Evolutionary conservation across 2,113 vertebrate genomes (phyloP), one percentile per base, ranked within the genome.

Genomic region (Ammodytes marinus): DNA sequence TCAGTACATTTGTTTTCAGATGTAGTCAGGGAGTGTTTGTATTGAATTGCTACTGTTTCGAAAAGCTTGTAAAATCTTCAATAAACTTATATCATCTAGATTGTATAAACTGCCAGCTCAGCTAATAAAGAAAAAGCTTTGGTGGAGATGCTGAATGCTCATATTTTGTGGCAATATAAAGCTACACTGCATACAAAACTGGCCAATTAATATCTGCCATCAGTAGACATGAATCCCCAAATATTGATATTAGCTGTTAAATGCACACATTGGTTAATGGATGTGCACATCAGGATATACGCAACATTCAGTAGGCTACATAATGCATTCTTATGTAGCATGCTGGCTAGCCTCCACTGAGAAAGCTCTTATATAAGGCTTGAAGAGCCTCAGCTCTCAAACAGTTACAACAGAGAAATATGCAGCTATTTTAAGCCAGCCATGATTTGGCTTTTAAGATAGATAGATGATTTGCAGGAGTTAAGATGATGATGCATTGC

Each of bases 291-390:
- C 68, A 39, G 1, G 4, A 49, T 10, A 49, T 10, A 8, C 8
- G 52, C 4, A 46, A 8, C 59, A 52, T 54, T 9, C n/a, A 13
- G 55, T 42, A 15, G 52, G 39, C 27, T 27, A 27, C 27, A 2
- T 27, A 46, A 69, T 84, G 39, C 52, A 37, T 77, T 67, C 69
- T 61, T 72, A 58, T 84, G 59, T 54, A 73, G 46, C 60, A 4
- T 50, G 50, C 55, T 69, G 69, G 69, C 67, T 19, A 42, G 46
- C 78, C 59, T 77, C 35, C 58, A 79, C 78, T 77, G 54, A 69
- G 55, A 86, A 52, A 19, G 57, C 74, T 83, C 83, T 90, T 91
- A 89, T 60, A 64, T 87, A 89, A 89, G 69, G 40, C 49, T 79
- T 49, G 39, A 74, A 80, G 79, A 74, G 68, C 77, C 68, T 79